Evolutionary conservation across 2,797 vertebrate species (phyloP), one percentile per base, ranked within the genome.

Genomic region (Streptopelia turtur): DNA sequence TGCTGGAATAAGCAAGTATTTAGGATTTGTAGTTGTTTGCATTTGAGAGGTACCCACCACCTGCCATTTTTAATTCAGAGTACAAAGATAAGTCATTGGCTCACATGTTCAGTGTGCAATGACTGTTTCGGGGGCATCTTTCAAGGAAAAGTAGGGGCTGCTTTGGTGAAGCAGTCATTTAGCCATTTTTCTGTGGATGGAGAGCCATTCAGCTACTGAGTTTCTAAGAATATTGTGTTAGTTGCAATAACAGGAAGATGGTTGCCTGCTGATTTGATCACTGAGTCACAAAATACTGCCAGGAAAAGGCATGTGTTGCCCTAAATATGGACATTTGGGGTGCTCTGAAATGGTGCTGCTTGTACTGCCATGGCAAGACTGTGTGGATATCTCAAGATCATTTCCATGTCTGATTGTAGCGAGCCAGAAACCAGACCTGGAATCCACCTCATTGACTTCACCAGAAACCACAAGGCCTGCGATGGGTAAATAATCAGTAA

Each of bases 401-500:
- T 94, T 89, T 94, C 85, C 39, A 1, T 95, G 60, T 94, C 88
- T 94, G 92, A 89, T 22, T 0, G 0, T 4, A 95, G 96, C 76
- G 10, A 77, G 20, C 11, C 1, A 28, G 71, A 78, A 60, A 56
- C 24, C 33, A 13, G 72, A 30, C 15, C 76, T 39, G 85, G 83
- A 83, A 47, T 5, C 5, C 5, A 66, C 60, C 35, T 63, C 28
- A 0, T 7, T 90, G 66, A 49, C 92, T 52, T 60, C 92, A 21
- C 11, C 2, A 35, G 56, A 49, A 77, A 49, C 79, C 60, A 80
- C 64, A 4, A 85, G 64, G 76, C 83, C 43, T 53, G 24, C 21
- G 65, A 91, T 3, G 83, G 94, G 90, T 95, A 95, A 95, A 93
- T 93, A 95, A 79, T 60, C 79, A 50, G 39, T 3, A 0, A 52